phyloP scores from a whole-genome alignment of 2,888 invertebrate species.

The Lasioglossum malachurum region DNA sequence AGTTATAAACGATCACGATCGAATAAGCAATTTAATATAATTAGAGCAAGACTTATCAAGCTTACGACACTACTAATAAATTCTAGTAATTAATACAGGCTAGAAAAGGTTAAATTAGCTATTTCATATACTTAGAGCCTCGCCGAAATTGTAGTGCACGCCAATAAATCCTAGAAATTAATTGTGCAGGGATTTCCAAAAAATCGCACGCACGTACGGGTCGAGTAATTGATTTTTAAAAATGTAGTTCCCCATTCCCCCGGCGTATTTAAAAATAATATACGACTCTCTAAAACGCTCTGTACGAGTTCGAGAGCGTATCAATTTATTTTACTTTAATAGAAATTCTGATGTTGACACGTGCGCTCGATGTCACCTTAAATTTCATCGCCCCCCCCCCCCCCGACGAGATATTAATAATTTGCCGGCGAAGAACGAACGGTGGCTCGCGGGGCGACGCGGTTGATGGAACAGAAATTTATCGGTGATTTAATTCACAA shows the following conservation, averaged over 20 bases:
- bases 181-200: background rate
- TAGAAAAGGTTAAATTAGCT: background rate
- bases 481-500: constrained; percentile 1
- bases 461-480: background rate
- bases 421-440: background rate
- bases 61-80: background rate
- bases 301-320: background rate
- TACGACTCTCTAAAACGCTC: background rate
- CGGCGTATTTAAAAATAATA: background rate
- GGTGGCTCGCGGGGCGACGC: background rate
- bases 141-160: background rate
- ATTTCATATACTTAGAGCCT: background rate
- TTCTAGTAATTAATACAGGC: background rate
- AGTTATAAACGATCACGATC: background rate
- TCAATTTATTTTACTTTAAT: constrained; percentile 9
- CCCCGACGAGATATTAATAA: background rate
- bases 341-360: constrained; percentile 1
- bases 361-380: background rate
- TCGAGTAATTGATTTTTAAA: background rate
- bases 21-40: background rate
- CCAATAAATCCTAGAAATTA: background rate
- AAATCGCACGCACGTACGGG: background rate
- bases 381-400: background rate
- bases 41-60: too few relatives aligned
- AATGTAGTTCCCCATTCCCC: background rate